Percentiles rank a stretch among this genome's conserved stretches.
Evolutionary conservation across 2,888 invertebrate genomes (phyloP).

Genomic region (Leucoma salicis): DNA sequence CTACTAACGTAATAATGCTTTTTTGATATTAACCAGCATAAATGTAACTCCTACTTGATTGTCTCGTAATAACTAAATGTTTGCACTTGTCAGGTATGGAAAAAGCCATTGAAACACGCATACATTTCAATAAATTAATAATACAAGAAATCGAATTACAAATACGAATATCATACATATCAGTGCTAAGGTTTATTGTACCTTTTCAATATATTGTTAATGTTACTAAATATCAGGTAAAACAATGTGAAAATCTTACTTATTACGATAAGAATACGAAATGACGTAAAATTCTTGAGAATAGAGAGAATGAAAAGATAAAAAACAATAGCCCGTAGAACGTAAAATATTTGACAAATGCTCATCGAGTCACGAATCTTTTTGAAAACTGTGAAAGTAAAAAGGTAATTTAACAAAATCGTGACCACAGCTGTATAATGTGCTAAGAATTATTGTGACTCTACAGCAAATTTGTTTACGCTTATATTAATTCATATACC

Average conservation of each 20-base stretch:
- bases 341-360: constrained; percentile 23
- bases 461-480: too few relatives aligned
- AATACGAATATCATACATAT: constrained; percentile 14
- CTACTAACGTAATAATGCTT: not conserved
- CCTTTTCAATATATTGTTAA: not conserved
- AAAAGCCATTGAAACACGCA: constrained; percentile 25
- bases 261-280: constrained; percentile 5
- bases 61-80: constrained; percentile 1
- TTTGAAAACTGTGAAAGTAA: constrained; percentile 11
- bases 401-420: constrained; percentile 13
- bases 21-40: not conserved
- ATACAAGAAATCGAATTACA: constrained; percentile 34
- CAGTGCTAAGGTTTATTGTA: not conserved
- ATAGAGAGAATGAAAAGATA: too few relatives aligned
- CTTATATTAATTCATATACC: too few relatives aligned
- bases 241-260: constrained; percentile 1
- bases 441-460: too few relatives aligned
- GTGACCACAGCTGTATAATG: constrained; percentile 23
- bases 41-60: constrained; percentile 3
- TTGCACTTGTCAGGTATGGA: constrained; percentile 7
- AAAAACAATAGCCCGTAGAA: constrained; percentile 19
- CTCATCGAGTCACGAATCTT: constrained; percentile 19
- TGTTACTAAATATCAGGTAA: not conserved
- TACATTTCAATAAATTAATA: constrained; percentile 27
- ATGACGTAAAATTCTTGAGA: constrained; percentile 13